A percentile compares a stretch with the other conserved stretches of the same genome.
Conservation (phyloP, 2,113 vertebrate genomes). For the Glaucidium brasilianum region DNA sequence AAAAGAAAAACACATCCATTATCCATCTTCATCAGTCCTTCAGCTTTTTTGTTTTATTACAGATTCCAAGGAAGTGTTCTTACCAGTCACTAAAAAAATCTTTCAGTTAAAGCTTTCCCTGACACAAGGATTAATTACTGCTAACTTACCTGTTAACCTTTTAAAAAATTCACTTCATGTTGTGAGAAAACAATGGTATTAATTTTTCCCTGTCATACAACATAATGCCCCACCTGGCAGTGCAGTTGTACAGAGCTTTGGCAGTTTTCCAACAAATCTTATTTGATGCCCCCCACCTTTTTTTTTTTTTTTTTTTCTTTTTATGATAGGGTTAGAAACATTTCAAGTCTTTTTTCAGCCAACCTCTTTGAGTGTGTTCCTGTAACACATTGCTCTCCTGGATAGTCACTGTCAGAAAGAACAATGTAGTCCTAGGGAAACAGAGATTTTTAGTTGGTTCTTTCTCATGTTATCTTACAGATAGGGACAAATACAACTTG, state of each 20-base stretch:
- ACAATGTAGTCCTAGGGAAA: not conserved
- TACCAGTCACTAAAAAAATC: constrained; percentile 12
- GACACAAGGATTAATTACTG: constrained; percentile 56
- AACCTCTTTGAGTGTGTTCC: not conserved
- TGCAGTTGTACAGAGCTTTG: constrained; percentile 25
- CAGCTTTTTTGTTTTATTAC: not conserved
- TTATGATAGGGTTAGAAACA: not conserved
- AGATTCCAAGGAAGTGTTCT: not conserved
- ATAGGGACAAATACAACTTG: not conserved
- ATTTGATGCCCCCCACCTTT: not conserved
- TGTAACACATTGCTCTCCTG: not conserved
- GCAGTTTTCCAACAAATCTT: not conserved
- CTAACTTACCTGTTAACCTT: constrained; percentile 28
- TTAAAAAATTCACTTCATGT: constrained; percentile 17
- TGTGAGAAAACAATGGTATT: constrained; percentile 28
- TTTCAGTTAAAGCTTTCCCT: constrained; percentile 17
- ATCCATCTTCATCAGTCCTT: not conserved
- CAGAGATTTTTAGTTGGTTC: rapidly evolving
- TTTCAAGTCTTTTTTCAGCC: not conserved
- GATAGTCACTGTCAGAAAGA: not conserved
- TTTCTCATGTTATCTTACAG: not conserved
- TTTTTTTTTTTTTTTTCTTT: not conserved
- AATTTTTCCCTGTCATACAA: constrained; percentile 13
- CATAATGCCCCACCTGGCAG: constrained; percentile 42
- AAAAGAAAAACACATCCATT: not conserved